phyloP scores from a whole-genome alignment of 2,113 vertebrate genomes.

The Ciconia stormi region DNA sequence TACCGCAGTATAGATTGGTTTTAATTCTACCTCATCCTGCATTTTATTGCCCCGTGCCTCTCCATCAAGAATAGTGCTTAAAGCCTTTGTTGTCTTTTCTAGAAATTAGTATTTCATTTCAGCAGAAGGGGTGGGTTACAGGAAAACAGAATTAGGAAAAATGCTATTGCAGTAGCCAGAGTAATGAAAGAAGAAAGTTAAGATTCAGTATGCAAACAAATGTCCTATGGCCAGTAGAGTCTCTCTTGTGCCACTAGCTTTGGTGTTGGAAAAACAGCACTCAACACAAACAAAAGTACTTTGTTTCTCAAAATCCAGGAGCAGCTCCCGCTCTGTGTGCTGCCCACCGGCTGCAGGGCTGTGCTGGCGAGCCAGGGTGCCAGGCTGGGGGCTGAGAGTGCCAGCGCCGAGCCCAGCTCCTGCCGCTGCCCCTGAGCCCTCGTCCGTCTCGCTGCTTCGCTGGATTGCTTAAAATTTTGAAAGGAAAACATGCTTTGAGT shows the following conservation, averaged over 20 bases:
- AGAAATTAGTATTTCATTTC: slow-evolving; percentile 40
- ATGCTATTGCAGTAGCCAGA: background rate
- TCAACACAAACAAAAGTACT: slow-evolving; percentile 45
- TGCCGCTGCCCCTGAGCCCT: background rate
- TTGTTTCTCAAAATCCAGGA: slow-evolving; percentile 20
- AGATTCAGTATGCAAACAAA: background rate
- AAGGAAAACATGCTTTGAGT: background rate
- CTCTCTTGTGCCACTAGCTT: background rate
- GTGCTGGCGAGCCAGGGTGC: background rate
- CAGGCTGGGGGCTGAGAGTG: background rate
- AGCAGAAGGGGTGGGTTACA: background rate
- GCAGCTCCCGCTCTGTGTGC: background rate
- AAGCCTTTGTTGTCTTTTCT: background rate
- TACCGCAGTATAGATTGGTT: background rate
- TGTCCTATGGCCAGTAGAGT: background rate
- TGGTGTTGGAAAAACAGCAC: slow-evolving; percentile 17
- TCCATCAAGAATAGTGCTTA: background rate
- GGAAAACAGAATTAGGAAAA: background rate
- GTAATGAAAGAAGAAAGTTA: slow-evolving; percentile 9
- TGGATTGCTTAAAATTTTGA: background rate
- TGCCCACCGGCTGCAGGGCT: slow-evolving; percentile 16
- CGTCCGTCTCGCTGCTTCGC: background rate
- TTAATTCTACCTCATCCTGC: background rate
- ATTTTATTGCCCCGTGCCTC: background rate
- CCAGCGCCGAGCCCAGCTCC: background rate